Percentiles rank a stretch among this genome's conserved stretches.
Conservation (phyloP, 2,797 vertebrate species). For the Poliocrania exsul region DNA sequence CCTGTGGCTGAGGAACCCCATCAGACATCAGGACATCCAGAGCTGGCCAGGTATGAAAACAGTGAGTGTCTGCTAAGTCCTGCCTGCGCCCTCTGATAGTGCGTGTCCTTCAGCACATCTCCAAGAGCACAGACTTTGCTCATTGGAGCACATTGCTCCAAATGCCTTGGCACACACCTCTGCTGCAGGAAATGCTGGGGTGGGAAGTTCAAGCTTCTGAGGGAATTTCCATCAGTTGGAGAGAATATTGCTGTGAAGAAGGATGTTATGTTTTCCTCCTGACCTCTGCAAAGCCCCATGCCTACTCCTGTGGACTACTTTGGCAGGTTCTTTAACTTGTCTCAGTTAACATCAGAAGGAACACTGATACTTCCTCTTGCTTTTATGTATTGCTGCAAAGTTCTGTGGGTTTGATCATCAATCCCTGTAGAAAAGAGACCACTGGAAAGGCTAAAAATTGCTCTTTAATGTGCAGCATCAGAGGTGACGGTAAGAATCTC, state of each 20-base stretch:
- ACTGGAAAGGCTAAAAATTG: background rate
- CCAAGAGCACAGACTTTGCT: background rate
- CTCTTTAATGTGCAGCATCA: background rate
- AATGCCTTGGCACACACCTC: background rate
- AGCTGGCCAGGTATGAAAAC: background rate
- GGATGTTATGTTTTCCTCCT: background rate
- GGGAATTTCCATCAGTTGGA: background rate
- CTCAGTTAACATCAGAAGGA: background rate
- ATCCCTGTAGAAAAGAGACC: background rate
- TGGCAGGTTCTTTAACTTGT: background rate
- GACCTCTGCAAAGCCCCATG: background rate
- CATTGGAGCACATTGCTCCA: fast-evolving
- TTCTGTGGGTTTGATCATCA: background rate
- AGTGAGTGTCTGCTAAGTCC: background rate
- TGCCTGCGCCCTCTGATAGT: background rate
- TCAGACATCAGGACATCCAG: background rate
- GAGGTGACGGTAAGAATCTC: background rate
- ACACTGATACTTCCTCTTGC: background rate
- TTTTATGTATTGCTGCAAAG: background rate
- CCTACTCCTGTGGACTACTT: background rate
- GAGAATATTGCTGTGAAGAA: background rate
- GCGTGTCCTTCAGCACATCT: background rate
- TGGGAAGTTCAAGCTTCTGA: background rate
- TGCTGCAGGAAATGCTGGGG: background rate
- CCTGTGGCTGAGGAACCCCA: background rate